Base-by-base conservation (phyloP, 2,113 vertebrate species). In the Cricetomys ansorgei region DNA sequence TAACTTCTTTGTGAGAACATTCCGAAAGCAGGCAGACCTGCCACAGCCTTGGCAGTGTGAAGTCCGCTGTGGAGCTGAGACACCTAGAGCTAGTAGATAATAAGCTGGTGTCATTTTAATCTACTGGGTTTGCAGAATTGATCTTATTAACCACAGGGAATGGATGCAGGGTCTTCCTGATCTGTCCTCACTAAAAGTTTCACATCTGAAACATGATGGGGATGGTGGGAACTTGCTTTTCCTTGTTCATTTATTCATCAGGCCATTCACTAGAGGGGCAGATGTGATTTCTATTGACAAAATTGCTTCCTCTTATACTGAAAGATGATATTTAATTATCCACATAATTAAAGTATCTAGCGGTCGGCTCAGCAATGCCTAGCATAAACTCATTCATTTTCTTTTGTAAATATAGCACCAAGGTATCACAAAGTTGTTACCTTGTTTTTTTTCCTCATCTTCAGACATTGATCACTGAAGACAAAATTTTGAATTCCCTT, bases 291-390 rank as follows among this genome's bases (percentile, higher is more conserved):
- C 65, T 76, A 67, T 8, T 59, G 27, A 65, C 40, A 57, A 65
- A 87, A 87, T 27, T 87, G 10, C 37, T 64, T 70, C 62, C 34
- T 69, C 62, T 79, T 27, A 23, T 15, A 77, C n/a, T 29, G 57
- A 64, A 59, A 76, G 57, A 59, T 15, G 43, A 27, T 15, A n/a
- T 77, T 95, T 92, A 87, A 89, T 55, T 70, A 81, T n/a, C 6
- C 11, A n/a, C 7, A 12, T 37, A 86, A 86, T 75, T 81, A 55
- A 91, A 79, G 53, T 77, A 23, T 23, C 48, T 88, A 16, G 19
- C 7, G 53, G 48, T 88, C 65, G 27, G 12, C 5, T 87, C 65
- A 69, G 37, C 45, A 67, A 25, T 69, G 84, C 64, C 43, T 16
- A 19, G 11, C 0, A 11, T 23, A 29, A 87, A 13, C 23, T 53